phyloP scores from a whole-genome alignment of 2,888 invertebrate species.

The Epinotia brunnichana region DNA sequence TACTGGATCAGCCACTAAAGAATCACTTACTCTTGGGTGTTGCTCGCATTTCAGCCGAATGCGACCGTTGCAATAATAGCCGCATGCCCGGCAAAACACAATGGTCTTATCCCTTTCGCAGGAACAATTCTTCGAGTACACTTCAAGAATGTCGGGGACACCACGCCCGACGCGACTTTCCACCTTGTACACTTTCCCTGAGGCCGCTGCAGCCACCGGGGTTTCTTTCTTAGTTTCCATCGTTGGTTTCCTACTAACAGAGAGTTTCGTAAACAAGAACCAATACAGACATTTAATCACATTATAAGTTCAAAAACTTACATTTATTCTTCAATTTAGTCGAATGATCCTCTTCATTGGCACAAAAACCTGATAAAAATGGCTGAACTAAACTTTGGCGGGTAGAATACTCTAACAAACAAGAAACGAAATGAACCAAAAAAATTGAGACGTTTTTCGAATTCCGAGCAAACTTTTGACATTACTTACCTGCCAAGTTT shows the following conservation, averaged over 20 bases:
- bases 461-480: not conserved
- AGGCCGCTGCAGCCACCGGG: constrained; percentile 72
- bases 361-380: not conserved
- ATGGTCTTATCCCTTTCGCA: constrained; percentile 72
- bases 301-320: constrained; percentile 1
- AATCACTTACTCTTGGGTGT: constrained; percentile 71
- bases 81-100: constrained; percentile 77
- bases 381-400: constrained; percentile 17
- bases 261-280: not conserved
- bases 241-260: constrained; percentile 20
- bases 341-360: not conserved
- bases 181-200: constrained; percentile 62
- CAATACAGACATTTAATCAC: not conserved
- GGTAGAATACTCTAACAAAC: constrained; percentile 21
- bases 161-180: constrained; percentile 70
- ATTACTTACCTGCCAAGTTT: not conserved
- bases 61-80: constrained; percentile 75
- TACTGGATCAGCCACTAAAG: not conserved
- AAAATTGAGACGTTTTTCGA: constrained; percentile 1
- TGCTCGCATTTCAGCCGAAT: constrained; percentile 72
- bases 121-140: constrained; percentile 67
- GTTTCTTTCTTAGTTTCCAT: constrained; percentile 60
- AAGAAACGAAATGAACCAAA: not conserved
- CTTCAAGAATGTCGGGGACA: constrained; percentile 63
- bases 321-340: not conserved